Evolutionary conservation across 2,113 vertebrate species (phyloP).

Genomic region (Australoheros scitulus): DNA sequence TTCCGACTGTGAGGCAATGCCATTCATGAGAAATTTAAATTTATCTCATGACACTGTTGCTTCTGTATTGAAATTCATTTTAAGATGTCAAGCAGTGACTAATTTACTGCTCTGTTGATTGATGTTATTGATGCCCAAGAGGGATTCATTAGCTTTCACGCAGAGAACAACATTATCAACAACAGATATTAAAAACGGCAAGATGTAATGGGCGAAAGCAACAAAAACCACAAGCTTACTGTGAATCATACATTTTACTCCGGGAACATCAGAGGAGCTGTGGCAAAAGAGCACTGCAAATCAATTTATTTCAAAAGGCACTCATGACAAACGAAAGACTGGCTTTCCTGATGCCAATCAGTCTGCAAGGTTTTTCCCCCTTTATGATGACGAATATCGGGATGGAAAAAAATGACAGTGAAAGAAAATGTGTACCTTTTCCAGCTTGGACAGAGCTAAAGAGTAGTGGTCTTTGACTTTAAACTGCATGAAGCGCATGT

Average conservation of each 20-base stretch:
- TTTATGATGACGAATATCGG: background rate
- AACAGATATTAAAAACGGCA: slow-evolving; percentile 3
- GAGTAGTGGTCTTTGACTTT: slow-evolving; percentile 87
- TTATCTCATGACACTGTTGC: background rate
- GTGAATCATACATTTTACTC: background rate
- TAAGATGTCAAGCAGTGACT: slow-evolving; percentile 5
- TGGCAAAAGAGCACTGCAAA: background rate
- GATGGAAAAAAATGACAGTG: background rate
- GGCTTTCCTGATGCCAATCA: background rate
- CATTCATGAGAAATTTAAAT: background rate
- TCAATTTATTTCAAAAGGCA: background rate
- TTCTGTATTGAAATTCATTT: slow-evolving; percentile 1
- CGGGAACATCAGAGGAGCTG: background rate
- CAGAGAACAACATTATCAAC: slow-evolving; percentile 2
- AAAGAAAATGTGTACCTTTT: slow-evolving; percentile 78
- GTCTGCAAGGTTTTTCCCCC: background rate
- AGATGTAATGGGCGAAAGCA: background rate
- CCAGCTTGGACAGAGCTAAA: slow-evolving; percentile 84
- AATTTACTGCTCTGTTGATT: slow-evolving; percentile 36
- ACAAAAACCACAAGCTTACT: background rate
- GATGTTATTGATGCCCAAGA: slow-evolving; percentile 18
- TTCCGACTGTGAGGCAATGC: background rate
- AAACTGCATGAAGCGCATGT: slow-evolving; percentile 90
- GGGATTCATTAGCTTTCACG: slow-evolving; percentile 19
- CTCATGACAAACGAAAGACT: background rate